These are phyloP conservation scores for Zaprionus obscuricornis DNA, from an alignment of 2,888 invertebrate species.

Conservation along the genomic window DNA sequence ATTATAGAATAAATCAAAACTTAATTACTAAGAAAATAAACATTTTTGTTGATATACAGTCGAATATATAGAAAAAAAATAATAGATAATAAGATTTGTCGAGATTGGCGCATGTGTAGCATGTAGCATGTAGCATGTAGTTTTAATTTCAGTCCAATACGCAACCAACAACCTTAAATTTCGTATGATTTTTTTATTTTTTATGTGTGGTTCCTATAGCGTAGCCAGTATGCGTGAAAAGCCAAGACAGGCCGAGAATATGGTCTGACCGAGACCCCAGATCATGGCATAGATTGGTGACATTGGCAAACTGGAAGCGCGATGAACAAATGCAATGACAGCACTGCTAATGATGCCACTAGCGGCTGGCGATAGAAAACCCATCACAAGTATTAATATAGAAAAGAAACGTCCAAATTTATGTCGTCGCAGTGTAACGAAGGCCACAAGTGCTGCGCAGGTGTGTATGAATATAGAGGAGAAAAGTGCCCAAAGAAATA, in stretches of 20 bases:
- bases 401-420: slow-evolving; percentile 98
- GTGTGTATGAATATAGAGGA: slow-evolving; percentile 97
- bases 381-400: slow-evolving; percentile 93
- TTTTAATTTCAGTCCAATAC: slow-evolving; percentile 41
- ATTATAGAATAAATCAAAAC: no score
- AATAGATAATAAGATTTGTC: no score
- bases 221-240: slow-evolving; percentile 97
- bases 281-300: slow-evolving; percentile 95
- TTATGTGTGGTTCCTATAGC: slow-evolving; percentile 88
- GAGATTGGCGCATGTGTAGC: no score
- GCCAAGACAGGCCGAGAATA: slow-evolving; percentile 94
- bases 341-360: slow-evolving; percentile 96
- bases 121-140: no score
- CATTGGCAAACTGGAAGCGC: slow-evolving; percentile 95
- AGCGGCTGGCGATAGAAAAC: slow-evolving; percentile 93
- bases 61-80: no score
- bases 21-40: no score
- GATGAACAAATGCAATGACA: slow-evolving; percentile 96
- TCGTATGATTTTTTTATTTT: no score
- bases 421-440: slow-evolving; percentile 95
- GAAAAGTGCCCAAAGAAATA: slow-evolving; percentile 97
- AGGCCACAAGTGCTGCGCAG: slow-evolving; percentile 95
- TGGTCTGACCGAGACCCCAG: slow-evolving; percentile 97
- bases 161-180: no score
- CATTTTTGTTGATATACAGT: no score